Evolutionary conservation across 2,797 vertebrate species (phyloP), one percentile per base, ranked within the genome.

Genomic region (Orestias chungarensis): DNA sequence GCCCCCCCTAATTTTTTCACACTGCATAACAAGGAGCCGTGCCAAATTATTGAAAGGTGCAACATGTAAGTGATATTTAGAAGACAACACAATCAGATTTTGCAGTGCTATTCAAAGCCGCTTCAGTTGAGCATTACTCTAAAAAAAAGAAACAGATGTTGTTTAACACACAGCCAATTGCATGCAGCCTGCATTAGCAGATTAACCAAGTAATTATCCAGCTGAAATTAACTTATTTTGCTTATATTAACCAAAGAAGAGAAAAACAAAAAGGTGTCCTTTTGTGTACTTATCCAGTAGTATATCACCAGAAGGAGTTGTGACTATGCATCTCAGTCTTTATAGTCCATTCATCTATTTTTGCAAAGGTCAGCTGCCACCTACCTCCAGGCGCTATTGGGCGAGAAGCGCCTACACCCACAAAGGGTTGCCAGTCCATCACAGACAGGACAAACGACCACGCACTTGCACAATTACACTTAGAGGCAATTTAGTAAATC

Each of bases 271-370:
- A 55, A 7, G 5, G 27, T 55, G 5, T 15, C 2, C 29, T 55
- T 55, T 55, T 55, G 52, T 55, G 15, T 17, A 29, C 25, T 31
- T 55, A 27, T 52, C 49, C 49, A 11, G 25, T 52, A 4, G 27
- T 52, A 25, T 25, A 25, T 14, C 0, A 4, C 4, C 1, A 1
- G n/a, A n/a, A n/a, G n/a, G n/a, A n/a, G n/a, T n/a, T n/a, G n/a
- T n/a, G n/a, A n/a, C n/a, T n/a, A n/a, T n/a, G n/a, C n/a, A n/a
- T n/a, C n/a, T n/a, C n/a, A n/a, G n/a, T n/a, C n/a, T n/a, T n/a
- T n/a, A n/a, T n/a, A n/a, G n/a, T n/a, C n/a, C n/a, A n/a, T n/a
- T n/a, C n/a, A n/a, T n/a, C n/a, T n/a, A n/a, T n/a, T n/a, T n/a
- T n/a, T n/a, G n/a, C n/a, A n/a, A n/a, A n/a, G n/a, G n/a, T n/a